Conservation (phyloP, 2,113 vertebrate species). For the Pseudois nayaur region DNA sequence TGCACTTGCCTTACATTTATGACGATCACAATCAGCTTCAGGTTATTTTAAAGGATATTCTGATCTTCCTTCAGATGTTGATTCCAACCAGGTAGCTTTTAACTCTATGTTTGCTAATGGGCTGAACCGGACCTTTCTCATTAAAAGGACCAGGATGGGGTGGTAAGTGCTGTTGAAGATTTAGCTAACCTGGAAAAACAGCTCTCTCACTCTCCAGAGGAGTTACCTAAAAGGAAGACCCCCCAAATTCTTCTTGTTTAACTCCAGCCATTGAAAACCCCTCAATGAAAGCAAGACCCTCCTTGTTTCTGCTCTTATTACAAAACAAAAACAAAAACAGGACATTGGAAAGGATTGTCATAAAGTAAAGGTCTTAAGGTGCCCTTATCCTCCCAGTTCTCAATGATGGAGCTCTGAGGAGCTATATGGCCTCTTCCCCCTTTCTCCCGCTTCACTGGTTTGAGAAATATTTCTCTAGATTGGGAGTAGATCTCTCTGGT, state of each 20-base stretch:
- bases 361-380: not conserved
- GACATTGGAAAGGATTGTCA: not conserved
- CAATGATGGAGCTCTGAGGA: not conserved
- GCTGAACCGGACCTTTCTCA: not conserved
- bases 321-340: not conserved
- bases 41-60: not conserved
- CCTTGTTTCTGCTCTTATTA: not conserved
- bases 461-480: not conserved
- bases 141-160: not conserved
- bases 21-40: not conserved
- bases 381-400: not conserved
- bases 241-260: not conserved
- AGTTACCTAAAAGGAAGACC: not conserved
- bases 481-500: not conserved
- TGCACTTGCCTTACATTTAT: not conserved
- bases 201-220: not conserved
- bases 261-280: not conserved
- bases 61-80: not conserved
- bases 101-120: not conserved
- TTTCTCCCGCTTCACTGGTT: not conserved
- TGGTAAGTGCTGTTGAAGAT: not conserved
- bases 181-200: not conserved
- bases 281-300: not conserved
- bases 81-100: not conserved
- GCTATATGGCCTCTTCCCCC: not conserved